Conservation (phyloP, 1,140 invertebrate species). For the Conus betulinus region DNA sequence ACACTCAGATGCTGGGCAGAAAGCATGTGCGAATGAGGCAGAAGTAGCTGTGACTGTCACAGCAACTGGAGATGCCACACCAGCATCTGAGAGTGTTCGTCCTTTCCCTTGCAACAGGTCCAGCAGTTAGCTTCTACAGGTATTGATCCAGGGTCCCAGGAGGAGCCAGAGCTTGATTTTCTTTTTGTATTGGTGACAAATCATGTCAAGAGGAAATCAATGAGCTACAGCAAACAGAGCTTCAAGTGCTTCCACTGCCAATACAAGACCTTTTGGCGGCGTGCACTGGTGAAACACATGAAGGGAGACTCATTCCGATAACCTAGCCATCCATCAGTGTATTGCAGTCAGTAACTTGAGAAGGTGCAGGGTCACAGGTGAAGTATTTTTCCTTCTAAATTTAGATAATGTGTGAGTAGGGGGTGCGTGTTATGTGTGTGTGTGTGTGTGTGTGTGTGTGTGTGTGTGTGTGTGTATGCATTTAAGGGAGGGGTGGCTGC, state of each 20-base stretch:
- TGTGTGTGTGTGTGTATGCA: too few species aligned
- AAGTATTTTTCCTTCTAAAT: not conserved
- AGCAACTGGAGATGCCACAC: too few species aligned
- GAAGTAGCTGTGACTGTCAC: not conserved
- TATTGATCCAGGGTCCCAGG: not conserved
- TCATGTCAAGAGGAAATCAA: slow-evolving; percentile 12
- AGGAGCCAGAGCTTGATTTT: slow-evolving; percentile 16
- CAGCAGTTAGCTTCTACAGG: too few species aligned
- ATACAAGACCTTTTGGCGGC: slow-evolving; percentile 58
- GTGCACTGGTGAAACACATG: slow-evolving; percentile 63
- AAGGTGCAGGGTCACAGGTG: slow-evolving; percentile 18
- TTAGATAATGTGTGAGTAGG: not conserved
- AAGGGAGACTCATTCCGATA: slow-evolving; percentile 55
- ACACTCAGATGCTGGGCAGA: not conserved
- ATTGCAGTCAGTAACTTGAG: slow-evolving; percentile 44
- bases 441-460: too few species aligned
- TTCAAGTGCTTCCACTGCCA: slow-evolving; percentile 64
- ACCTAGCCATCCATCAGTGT: slow-evolving; percentile 49
- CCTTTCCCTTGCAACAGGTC: not conserved
- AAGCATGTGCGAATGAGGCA: not conserved
- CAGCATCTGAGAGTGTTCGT: not conserved
- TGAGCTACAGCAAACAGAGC: slow-evolving; percentile 21
- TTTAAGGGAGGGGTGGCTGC: too few species aligned
- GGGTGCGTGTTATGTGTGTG: too few species aligned
- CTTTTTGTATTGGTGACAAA: slow-evolving; percentile 20